Conservation (phyloP, 2,113 vertebrate species). For the Calcarius ornatus region DNA sequence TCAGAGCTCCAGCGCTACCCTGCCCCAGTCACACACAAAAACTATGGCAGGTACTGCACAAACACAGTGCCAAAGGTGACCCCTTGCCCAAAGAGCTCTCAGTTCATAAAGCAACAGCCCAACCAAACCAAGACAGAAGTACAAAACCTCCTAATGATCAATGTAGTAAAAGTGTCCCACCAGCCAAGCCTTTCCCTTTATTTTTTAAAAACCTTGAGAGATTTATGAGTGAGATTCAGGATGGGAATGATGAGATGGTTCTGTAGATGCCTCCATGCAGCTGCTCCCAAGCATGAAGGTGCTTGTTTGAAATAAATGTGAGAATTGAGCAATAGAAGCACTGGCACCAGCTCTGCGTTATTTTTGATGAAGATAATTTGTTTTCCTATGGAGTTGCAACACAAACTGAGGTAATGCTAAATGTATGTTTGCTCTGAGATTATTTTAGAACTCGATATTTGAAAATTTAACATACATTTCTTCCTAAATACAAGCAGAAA, state of each 20-base stretch:
- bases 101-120: neutral
- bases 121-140: neutral
- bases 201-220: neutral
- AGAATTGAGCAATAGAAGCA: neutral
- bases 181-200: neutral
- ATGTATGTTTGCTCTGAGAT: neutral
- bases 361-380: conserved; percentile 10
- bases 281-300: conserved; percentile 20
- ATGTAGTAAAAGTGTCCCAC: neutral
- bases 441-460: neutral
- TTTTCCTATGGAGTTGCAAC: neutral
- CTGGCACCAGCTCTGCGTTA: neutral
- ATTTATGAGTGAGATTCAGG: neutral
- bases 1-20: neutral
- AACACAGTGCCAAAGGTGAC: neutral
- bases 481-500: neutral
- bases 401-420: conserved; percentile 7
- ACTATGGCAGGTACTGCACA: neutral
- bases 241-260: neutral
- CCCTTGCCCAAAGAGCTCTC: neutral
- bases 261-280: neutral
- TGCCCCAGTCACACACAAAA: neutral
- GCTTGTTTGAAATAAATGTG: neutral
- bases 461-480: neutral
- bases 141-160: neutral